These are phyloP conservation scores for Plagodis pulveraria DNA, from an alignment of 2,888 invertebrate species.

Conservation along the genomic window DNA sequence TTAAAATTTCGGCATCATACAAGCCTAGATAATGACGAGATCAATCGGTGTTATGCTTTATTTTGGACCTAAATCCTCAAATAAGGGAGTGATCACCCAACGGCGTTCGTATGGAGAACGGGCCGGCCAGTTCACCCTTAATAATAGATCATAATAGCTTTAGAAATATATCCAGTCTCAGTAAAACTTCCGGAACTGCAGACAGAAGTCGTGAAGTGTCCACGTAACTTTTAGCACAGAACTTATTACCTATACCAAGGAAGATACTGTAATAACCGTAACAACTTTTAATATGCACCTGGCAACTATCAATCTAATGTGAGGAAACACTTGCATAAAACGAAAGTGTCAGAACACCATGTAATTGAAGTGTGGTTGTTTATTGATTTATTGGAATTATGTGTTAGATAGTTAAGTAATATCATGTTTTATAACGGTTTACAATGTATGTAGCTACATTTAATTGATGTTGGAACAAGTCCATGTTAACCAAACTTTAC, in stretches of 20 bases:
- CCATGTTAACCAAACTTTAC: too few relatives aligned
- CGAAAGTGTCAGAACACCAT: constrained; percentile 53
- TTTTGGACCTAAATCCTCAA: too few relatives aligned
- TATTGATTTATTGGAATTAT: constrained; percentile 46
- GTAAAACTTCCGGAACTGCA: background rate
- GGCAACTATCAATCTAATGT: constrained; percentile 13
- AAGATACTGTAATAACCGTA: constrained; percentile 47
- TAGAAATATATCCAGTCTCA: background rate
- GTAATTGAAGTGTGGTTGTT: constrained; percentile 47
- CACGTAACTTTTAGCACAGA: constrained; percentile 3
- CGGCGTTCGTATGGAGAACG: too few relatives aligned
- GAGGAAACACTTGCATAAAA: constrained; percentile 31
- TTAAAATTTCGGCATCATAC: too few relatives aligned
- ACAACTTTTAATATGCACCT: constrained; percentile 11
- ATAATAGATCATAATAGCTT: background rate
- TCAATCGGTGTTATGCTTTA: too few relatives aligned
- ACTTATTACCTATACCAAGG: constrained; percentile 26
- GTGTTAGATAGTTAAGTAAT: constrained; percentile 16
- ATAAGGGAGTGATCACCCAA: too few relatives aligned
- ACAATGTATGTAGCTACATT: constrained; percentile 3
- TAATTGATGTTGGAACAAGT: constrained; percentile 1
- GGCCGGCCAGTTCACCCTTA: too few relatives aligned
- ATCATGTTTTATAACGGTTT: constrained; percentile 22
- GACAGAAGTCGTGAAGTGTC: constrained; percentile 3
- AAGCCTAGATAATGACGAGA: too few relatives aligned